These are phyloP conservation scores for Tenodera sinensis DNA, from an alignment of 2,888 invertebrate species.

Conservation along the genomic window DNA sequence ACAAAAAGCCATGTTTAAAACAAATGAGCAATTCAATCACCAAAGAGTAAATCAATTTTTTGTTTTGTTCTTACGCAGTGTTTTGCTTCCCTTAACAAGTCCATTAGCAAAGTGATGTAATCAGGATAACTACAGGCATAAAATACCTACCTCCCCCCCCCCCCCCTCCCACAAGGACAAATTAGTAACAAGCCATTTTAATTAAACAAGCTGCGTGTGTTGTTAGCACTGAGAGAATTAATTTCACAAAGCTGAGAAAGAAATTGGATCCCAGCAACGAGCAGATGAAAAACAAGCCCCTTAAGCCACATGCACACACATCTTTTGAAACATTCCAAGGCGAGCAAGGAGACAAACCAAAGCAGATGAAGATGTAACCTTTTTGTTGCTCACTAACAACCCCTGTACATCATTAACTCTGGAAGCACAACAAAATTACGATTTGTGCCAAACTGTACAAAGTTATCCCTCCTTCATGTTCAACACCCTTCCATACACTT, in stretches of 20 bases:
- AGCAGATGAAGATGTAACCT: too few relatives aligned
- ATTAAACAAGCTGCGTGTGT: not conserved
- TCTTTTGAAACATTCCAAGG: not conserved
- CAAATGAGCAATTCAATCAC: not conserved
- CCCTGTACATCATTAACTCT: too few relatives aligned
- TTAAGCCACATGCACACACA: not conserved
- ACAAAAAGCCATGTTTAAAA: not conserved
- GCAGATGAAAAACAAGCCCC: not conserved
- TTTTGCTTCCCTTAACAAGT: not conserved
- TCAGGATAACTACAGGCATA: not conserved
- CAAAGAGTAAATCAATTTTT: not conserved
- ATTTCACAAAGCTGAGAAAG: not conserved
- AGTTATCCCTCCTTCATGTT: too few relatives aligned
- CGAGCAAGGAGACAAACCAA: not conserved
- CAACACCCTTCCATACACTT: too few relatives aligned
- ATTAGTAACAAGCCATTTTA: not conserved
- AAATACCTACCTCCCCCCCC: not conserved
- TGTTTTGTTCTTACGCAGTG: not conserved
- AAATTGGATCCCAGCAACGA: not conserved
- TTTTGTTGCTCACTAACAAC: too few relatives aligned
- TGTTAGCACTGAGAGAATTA: not conserved
- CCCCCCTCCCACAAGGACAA: not conserved
- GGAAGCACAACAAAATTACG: too few relatives aligned
- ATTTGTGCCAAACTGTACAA: too few relatives aligned
- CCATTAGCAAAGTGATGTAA: constrained; percentile 2